Base-by-base conservation (phyloP, 2,797 vertebrate species). In the Holocentrus rufus region DNA sequence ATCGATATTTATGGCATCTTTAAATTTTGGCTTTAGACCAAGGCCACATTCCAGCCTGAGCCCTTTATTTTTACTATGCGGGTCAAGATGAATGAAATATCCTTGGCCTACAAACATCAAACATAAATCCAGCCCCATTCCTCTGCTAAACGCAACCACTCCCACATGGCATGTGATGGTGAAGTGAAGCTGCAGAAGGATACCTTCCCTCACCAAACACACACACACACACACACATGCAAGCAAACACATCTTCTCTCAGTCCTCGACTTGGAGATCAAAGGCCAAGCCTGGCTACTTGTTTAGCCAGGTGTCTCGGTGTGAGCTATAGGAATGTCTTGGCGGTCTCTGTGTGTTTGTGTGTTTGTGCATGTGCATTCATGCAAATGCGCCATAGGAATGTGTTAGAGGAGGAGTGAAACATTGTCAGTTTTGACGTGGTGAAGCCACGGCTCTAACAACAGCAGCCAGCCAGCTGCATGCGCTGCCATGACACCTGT, bases 291-390 rank as follows among this genome's bases (percentile, higher is more conserved):
- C 36, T 25, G 46, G 11, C 72, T 84, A 22, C 46, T n/a, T 88
- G 81, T 87, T 88, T 87, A 71, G 81, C 77, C 89, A 92, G 88
- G 89, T 91, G 88, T 77, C 65, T 70, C 20, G 52, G 47, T 77
- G 86, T 83, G 56, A 72, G 60, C 39, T 27, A 46, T 59, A 57
- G 25, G 68, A 72, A 77, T 70, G 42, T 81, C 42, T 77, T 67
- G 70, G 86, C 85, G 85, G 85, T 88, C 67, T 50, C 0, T 54
- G 58, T 78, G 58, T 57, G 66, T 17, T 74, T 72, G 66, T n/a
- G 58, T 68, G 72, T 69, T 61, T 44, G 77, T 78, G 55, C 66
- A 64, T 85, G 80, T 81, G 83, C 68, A 36, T 74, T 70, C 14
- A 64, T 70, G 81, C 70, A 68, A 63, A 71, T 71, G 22, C 49